Base-by-base conservation (phyloP, 2,888 invertebrate genomes). In the Diaphora mendica region DNA sequence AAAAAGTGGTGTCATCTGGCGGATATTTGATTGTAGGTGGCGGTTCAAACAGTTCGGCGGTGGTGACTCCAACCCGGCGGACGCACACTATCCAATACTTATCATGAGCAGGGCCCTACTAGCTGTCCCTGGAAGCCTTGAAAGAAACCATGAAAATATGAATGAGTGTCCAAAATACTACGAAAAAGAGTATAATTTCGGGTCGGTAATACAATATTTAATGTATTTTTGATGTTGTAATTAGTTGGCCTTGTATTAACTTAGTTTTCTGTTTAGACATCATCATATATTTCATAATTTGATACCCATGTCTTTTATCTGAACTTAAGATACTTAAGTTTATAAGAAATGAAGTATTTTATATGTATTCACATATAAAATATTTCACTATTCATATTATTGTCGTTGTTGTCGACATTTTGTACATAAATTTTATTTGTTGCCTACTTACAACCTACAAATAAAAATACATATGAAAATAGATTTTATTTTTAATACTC, bases 11-110 rank as follows among this genome's bases (percentile, higher is more conserved):
- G 72, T 92, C 95, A 2, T 92, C 95, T 0, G 95, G 95, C 68
- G 95, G 95, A 1, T 95, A 94, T 84, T 88, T 95, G 76, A 94
- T 95, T 59, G 94, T 95, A 44, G 95, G 95, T 48, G 85, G 87
- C 11, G 76, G 82, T 33, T 77, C 78, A 15, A 78, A 79, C 79
- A 85, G 77, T 82, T 65, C 89, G 23, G 77, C 91, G 0, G 86
- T 90, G 4, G 83, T 90, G 26, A 82, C 90, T 3, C 87, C 88
- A 8, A 76, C 91, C 1, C 82, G 92, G 3, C 85, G 91, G 44
- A 83, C 89, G 23, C 89, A 90, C 79, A 78, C 89, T 67, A 88
- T 92, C 23, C 93, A 92, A 72, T 92, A 92, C 86, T 89, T 81
- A 85, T 84, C 91, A 26, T 91, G 90, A 91, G 17, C 3, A 3